Percentiles rank a stretch among this genome's conserved stretches.
These are phyloP conservation scores for Redunca redunca DNA, from an alignment of 2,113 vertebrate species.

Conservation along the genomic window DNA sequence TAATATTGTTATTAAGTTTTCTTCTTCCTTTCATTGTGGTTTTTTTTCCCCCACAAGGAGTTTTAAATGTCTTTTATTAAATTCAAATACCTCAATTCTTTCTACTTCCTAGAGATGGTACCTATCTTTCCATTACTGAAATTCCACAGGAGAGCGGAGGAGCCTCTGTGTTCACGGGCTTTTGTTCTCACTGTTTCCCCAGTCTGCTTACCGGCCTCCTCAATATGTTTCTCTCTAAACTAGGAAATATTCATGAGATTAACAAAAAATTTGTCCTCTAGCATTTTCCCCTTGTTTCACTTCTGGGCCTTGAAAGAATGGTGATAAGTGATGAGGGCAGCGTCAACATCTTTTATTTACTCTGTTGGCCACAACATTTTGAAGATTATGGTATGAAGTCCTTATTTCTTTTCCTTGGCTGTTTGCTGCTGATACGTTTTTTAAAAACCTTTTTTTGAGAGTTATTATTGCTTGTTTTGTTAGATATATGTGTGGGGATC, in stretches of 20 bases:
- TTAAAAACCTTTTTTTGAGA: background rate
- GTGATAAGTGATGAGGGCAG: background rate
- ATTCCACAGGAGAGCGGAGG: background rate
- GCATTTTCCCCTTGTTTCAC: background rate
- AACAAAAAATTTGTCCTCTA: background rate
- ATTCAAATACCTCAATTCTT: background rate
- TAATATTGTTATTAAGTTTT: background rate
- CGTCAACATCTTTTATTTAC: background rate
- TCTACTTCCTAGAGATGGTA: background rate
- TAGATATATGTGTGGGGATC: background rate
- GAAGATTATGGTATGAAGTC: background rate
- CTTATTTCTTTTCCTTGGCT: background rate
- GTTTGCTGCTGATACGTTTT: background rate
- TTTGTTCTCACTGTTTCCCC: background rate
- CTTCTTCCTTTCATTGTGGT: background rate
- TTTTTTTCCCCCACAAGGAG: background rate
- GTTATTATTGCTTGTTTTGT: background rate
- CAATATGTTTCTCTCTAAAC: background rate
- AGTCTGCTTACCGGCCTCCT: background rate
- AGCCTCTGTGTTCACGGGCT: background rate
- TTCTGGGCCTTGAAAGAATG: background rate
- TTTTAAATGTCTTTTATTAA: conserved; percentile 22
- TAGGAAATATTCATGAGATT: background rate
- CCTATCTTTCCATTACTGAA: background rate
- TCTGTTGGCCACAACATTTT: background rate